Base-by-base conservation (phyloP, 2,888 invertebrate genomes). In the Hypomecis punctinalis region DNA sequence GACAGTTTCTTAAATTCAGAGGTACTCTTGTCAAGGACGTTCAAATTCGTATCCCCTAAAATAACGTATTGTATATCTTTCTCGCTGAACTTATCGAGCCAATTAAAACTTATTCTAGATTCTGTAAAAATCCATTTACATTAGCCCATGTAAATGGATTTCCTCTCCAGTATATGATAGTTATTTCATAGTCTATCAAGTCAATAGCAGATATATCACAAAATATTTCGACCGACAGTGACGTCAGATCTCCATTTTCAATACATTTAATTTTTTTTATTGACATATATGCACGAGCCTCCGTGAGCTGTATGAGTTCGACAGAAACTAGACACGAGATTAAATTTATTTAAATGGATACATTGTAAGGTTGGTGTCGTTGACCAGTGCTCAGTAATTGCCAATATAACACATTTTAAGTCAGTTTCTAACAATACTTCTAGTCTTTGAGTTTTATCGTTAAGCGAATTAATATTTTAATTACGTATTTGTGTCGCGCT, bases 1-100 rank as follows among this genome's bases (percentile, higher is more conserved):
- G 10, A 1, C 9, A 48, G 35, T 35, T 48, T 35, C 10, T 48
- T 48, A 6, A 35, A 48, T 4, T 48, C 35, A 6, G 9, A 10
- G 33, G 10, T 48, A 5, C 9, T 48, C 4, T 11, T 3, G 2
- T 46, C 23, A 8, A 46, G 23, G 4, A 46, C 8, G 23, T 46
- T 46, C 6, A 46, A 23, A 8, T 43, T 43, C 1, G 23, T 23
- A 9, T 46, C 46, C 1, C 46, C 46, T 8, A 46, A 13, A 23
- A 46, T 46, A 4, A 46, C 2, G 4, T 7, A 46, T 23, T 6
- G 13, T 23, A 3, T 46, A 46, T 8, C 23, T 4, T 0, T 46
- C 23, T 46, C 46, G 8, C 46, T 46, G 6, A 46, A n/a, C 46
- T 46, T 46, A 46, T 46, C 46, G 23, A 46, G 46, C 46, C n/a